These are phyloP conservation scores for Tinamus major DNA, from an alignment of 2,797 vertebrate species.

Conservation along the genomic window DNA sequence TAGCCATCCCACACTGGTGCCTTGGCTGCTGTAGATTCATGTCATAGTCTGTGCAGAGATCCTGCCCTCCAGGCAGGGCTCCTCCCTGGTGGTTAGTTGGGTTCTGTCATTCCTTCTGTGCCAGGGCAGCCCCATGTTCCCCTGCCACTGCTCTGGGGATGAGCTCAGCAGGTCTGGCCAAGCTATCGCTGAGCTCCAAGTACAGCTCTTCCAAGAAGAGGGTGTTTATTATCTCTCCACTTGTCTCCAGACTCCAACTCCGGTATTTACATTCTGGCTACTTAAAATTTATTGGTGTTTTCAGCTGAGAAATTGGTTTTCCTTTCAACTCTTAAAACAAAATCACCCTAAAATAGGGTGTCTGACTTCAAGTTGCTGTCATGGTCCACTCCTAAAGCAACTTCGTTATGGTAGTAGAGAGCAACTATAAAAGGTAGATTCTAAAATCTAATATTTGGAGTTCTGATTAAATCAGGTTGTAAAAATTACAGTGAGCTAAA, in stretches of 20 bases:
- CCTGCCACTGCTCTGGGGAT: not conserved
- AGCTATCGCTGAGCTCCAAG: not conserved
- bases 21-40: not conserved
- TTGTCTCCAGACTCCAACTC: conserved; percentile 35
- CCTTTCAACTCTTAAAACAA: conserved; percentile 59
- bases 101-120: not conserved
- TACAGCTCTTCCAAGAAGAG: conserved; percentile 11
- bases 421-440: conserved; percentile 19
- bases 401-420: not conserved
- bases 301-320: conserved; percentile 60
- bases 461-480: conserved; percentile 4
- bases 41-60: not conserved
- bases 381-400: not conserved
- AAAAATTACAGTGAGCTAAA: conserved; percentile 35
- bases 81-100: not conserved
- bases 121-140: not conserved
- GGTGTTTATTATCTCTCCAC: conserved; percentile 45
- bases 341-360: conserved; percentile 16
- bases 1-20: not conserved
- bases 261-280: conserved; percentile 64
- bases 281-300: conserved; percentile 68
- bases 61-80: not conserved
- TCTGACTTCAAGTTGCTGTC: conserved; percentile 56
- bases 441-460: conserved; percentile 13
- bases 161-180: not conserved